These are phyloP conservation scores for Argyra leucocephala DNA, from an alignment of 2,888 invertebrate genomes.

Conservation along the genomic window DNA sequence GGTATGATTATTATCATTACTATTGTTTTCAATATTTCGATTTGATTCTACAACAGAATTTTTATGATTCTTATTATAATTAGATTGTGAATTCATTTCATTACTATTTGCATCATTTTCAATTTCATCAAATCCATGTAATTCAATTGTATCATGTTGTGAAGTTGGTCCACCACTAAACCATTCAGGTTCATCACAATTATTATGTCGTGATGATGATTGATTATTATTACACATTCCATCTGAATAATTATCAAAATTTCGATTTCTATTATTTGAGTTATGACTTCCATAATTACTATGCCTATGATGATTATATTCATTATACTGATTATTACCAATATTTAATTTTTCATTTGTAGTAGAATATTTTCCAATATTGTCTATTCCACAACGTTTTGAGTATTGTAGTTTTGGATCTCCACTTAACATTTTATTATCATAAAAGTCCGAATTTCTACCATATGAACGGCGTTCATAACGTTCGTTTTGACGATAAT, in stretches of 20 bases:
- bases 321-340: conserved; percentile 21
- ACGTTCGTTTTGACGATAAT: conserved; percentile 21
- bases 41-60: conserved; percentile 4
- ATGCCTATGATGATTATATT: conserved; percentile 29
- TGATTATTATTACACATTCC: conserved; percentile 39
- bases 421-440: conserved; percentile 28
- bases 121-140: conserved; percentile 79
- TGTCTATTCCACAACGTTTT: conserved; percentile 8
- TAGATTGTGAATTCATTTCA: background rate
- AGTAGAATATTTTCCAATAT: background rate
- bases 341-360: background rate
- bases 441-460: conserved; percentile 42
- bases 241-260: conserved; percentile 26
- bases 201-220: conserved; percentile 47
- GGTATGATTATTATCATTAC: conserved; percentile 12
- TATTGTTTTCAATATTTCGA: conserved; percentile 17
- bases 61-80: conserved; percentile 8
- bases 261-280: conserved; percentile 26
- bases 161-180: conserved; percentile 82
- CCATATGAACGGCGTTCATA: conserved; percentile 53
- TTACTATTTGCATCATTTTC: conserved; percentile 33
- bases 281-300: conserved; percentile 25
- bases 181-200: conserved; percentile 82
- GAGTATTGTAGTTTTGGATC: conserved; percentile 18
- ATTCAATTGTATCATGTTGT: conserved; percentile 82